Base-by-base conservation (phyloP, 1,140 invertebrate genomes). In the Rhyzopertha dominica region DNA sequence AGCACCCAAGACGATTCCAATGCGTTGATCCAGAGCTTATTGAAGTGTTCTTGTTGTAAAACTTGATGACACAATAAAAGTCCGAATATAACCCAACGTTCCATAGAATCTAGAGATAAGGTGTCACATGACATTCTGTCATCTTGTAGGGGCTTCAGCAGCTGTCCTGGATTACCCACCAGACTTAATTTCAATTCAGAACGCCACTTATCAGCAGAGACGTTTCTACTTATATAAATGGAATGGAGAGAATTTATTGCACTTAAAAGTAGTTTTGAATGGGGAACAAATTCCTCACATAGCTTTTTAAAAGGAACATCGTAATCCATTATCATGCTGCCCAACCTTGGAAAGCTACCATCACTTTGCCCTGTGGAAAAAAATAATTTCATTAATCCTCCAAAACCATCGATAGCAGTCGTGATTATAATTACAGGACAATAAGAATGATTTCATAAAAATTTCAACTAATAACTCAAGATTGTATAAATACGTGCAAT, bases 61-160 rank as follows among this genome's bases (percentile, higher is more conserved):
- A 95, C 68, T 65, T 82, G 79, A 69, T 97, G 90, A 66, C 91
- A 93, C 1, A 98, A 69, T 29, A 93, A 78, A 53, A 95, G 85
- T 0, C 95, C 94, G 68, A 97, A 89, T 56, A 98, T 90, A 17
- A 99, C 88, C 94, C 95, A 99, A 62, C 88, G 81, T 64, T 99
- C 95, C 73, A 99, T 86, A 34, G 81, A 79, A 63, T 99, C 95
- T 25, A 98, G 72, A 9, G 95, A 96, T 18, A 99, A 66, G 71
- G 92, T 98, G 74, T 99, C 95, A 70, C 95, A 98, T 10, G 93
- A 95, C 76, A 96, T 94, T 44, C 87, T 94, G 45, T 97, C 94
- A 1, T 92, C 95, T 50, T 89, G 81, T 7, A 90, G 85, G n/a
- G 94, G 90, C 69, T 93, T 96, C 10, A 98, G 73, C 39, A 98